These are phyloP conservation scores for Lutraria lutraria DNA, from an alignment of 2,888 invertebrate species.

Conservation along the genomic window DNA sequence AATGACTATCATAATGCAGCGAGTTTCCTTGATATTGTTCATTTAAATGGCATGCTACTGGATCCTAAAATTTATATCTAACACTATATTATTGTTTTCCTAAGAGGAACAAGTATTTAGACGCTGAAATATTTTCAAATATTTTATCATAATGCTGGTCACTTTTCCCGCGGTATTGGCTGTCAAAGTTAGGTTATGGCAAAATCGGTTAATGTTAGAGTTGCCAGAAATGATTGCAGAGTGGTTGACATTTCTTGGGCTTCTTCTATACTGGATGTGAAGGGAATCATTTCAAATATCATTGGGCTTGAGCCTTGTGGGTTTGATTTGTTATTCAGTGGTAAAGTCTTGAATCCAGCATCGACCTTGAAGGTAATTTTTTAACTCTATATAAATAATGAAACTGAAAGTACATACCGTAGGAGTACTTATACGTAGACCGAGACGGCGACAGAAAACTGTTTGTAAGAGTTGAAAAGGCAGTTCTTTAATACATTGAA, in stretches of 20 bases:
- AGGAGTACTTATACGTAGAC: no score
- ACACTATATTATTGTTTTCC: no score
- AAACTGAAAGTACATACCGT: no score
- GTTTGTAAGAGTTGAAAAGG: no score
- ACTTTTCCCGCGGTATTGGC: neutral
- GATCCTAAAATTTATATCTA: no score
- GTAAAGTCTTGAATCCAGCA: conserved; percentile 46
- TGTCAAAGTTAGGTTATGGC: neutral
- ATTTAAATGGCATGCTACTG: no score
- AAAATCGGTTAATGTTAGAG: conserved; percentile 27
- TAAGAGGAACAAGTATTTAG: no score
- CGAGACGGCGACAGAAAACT: no score
- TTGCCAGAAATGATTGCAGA: conserved; percentile 28
- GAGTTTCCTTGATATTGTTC: no score
- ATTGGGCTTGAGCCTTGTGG: conserved; percentile 18
- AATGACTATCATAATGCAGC: no score
- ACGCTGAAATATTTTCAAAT: no score
- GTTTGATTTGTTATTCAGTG: conserved; percentile 58
- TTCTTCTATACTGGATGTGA: conserved; percentile 16
- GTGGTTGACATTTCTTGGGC: conserved; percentile 43
- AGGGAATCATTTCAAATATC: conserved; percentile 34
- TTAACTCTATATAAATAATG: neutral
- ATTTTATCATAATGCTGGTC: neutral
- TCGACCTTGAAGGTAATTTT: conserved; percentile 26
- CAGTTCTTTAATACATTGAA: no score